Evolutionary conservation across 2,797 vertebrate species (phyloP), one percentile per base, ranked within the genome.

Genomic region (Mycteria americana): DNA sequence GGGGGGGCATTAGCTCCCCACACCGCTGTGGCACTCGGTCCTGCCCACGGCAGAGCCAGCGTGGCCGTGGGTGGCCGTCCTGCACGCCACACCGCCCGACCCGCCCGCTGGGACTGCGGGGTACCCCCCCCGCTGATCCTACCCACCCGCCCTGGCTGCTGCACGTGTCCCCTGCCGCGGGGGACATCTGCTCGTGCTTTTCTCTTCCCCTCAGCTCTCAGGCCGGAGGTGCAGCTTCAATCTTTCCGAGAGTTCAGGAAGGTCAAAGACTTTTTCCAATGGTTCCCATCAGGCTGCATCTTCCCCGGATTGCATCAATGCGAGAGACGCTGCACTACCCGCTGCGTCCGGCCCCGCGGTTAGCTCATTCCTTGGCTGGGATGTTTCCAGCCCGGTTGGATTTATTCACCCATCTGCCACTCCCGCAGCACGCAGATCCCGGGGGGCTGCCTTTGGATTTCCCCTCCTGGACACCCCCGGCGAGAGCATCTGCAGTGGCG

Each of bases 261-360:
- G 93, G 92, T 94, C 93, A 92, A 80, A 93, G 89, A 2, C 74
- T 87, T 91, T 73, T 94, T 60, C 81, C 51, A 16, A 4, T 7
- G 43, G 54, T 46, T 93, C 86, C 73, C 82, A 22, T 59, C 0
- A 2, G 84, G 91, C 85, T 57, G 78, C 1, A 2, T 22, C 91
- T 88, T 65, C 48, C 82, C 60, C 25, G 2, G 43, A 19, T 6
- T 54, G 67, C 77, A 57, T 23, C 62, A 7, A 31, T 5, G 31
- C 2, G 3, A 31, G 81, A 33, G 54, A 4, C 28, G 14, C 63
- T 11, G 30, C 3, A 1, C 46, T 48, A 54, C 65, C 78, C 11
- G 0, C 57, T 1, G 6, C 6, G 4, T 63, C 88, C 7, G 8
- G 89, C 50, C 83, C 50, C 2, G 0, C 0, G 1, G 10, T 85